Conservation (phyloP, 2,113 vertebrate species). For the Ictalurus punctatus region DNA sequence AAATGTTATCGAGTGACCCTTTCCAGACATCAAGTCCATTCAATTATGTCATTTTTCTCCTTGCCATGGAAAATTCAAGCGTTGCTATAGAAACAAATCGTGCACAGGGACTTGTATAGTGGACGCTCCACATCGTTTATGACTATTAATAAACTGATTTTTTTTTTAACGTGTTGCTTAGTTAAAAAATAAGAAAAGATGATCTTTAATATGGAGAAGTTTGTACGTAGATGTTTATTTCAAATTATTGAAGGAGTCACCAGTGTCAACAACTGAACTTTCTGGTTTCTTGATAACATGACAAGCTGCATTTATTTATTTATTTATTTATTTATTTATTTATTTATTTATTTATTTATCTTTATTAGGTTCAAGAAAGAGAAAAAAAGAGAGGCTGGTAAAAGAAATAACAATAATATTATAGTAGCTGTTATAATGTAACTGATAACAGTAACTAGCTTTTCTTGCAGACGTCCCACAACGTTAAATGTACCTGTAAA, state of each 20-base stretch:
- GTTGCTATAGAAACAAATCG: background rate
- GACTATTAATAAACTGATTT: background rate
- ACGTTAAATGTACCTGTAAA: background rate
- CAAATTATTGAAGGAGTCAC: background rate
- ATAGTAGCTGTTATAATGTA: background rate
- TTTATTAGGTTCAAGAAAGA: background rate
- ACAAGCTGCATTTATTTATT: background rate
- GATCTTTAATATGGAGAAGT: background rate
- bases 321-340: background rate
- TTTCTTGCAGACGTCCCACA: background rate
- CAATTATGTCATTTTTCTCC: constrained; percentile 10
- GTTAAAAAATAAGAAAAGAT: background rate
- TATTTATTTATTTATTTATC: background rate
- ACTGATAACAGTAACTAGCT: background rate
- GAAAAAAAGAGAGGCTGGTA: background rate
- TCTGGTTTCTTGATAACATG: background rate
- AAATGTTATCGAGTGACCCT: constrained; percentile 24
- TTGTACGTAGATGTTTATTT: background rate
- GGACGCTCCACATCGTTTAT: background rate
- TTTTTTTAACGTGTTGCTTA: background rate
- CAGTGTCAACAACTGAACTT: background rate
- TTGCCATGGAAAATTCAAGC: background rate
- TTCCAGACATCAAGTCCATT: constrained; percentile 21
- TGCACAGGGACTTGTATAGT: background rate
- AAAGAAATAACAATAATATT: background rate